phyloP scores from a whole-genome alignment of 2,888 invertebrate species.

The Zootermopsis nevadensis region DNA sequence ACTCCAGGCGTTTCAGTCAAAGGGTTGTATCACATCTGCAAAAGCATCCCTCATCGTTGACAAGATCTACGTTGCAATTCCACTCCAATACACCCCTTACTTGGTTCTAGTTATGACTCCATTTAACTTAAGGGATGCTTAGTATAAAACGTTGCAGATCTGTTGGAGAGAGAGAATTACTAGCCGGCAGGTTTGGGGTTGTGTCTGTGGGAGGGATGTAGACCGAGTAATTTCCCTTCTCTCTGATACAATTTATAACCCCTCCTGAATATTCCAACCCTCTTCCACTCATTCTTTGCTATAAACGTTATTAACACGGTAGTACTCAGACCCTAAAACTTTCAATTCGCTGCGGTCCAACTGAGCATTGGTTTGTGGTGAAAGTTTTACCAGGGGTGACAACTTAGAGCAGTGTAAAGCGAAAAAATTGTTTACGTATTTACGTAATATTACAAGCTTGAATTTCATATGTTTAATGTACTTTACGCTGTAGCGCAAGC shows the following conservation, averaged over 20 bases:
- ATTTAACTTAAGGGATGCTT: conserved; percentile 26
- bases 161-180: conserved; percentile 2
- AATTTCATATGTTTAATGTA: too few species aligned
- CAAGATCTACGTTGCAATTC: not conserved
- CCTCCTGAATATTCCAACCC: not conserved
- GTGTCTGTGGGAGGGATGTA: not conserved
- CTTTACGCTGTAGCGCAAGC: too few species aligned
- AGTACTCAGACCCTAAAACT: conserved; percentile 2
- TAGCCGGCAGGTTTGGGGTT: conserved; percentile 24
- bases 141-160: conserved; percentile 17
- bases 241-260: conserved; percentile 23
- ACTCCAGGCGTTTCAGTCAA: not conserved
- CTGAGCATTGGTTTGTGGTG: conserved; percentile 27
- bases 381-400: conserved; percentile 23
- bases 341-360: conserved; percentile 27
- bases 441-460: too few species aligned
- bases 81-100: conserved; percentile 21
- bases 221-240: conserved; percentile 30
- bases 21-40: not conserved
- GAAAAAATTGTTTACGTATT: not conserved
- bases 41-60: conserved; percentile 17
- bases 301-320: conserved; percentile 17
- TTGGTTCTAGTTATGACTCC: conserved; percentile 32
- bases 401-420: not conserved
- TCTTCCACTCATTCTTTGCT: not conserved